phyloP scores from a whole-genome alignment of 2,797 vertebrate genomes.

The Premnoplex brunnescens region DNA sequence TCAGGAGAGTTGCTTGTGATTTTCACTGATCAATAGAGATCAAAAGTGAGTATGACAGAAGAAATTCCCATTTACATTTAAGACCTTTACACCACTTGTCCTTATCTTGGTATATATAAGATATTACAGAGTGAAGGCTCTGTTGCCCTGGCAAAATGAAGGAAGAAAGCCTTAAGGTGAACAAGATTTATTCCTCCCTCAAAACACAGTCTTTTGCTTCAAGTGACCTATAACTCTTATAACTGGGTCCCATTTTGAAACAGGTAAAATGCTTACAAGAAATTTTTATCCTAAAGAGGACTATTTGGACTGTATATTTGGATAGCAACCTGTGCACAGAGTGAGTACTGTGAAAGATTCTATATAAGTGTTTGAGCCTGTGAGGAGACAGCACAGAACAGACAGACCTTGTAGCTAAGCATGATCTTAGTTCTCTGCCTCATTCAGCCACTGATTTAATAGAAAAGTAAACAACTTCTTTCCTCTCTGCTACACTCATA shows the following conservation, averaged over 20 bases:
- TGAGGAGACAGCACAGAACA: background rate
- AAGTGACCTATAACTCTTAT: background rate
- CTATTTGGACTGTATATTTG: background rate
- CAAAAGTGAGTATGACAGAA: background rate
- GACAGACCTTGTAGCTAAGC: background rate
- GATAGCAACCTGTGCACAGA: background rate
- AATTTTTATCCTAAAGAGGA: background rate
- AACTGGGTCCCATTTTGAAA: background rate
- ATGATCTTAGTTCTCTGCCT: background rate
- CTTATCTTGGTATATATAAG: background rate
- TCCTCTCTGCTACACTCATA: background rate
- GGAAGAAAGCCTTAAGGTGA: background rate
- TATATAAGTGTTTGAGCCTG: background rate
- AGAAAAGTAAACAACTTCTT: background rate
- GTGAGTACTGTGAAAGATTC: background rate
- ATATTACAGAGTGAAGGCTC: background rate
- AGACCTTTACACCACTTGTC: background rate
- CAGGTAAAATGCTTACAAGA: background rate
- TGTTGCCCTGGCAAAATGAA: background rate
- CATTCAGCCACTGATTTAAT: background rate
- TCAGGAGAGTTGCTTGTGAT: background rate
- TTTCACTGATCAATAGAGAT: background rate
- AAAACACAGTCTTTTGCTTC: background rate
- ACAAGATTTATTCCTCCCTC: background rate
- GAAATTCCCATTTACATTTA: background rate